A percentile compares a stretch with the other conserved stretches of the same genome.
These are phyloP conservation scores for Phataginus tricuspis DNA, from an alignment of 2,797 vertebrate species.

Conservation along the genomic window DNA sequence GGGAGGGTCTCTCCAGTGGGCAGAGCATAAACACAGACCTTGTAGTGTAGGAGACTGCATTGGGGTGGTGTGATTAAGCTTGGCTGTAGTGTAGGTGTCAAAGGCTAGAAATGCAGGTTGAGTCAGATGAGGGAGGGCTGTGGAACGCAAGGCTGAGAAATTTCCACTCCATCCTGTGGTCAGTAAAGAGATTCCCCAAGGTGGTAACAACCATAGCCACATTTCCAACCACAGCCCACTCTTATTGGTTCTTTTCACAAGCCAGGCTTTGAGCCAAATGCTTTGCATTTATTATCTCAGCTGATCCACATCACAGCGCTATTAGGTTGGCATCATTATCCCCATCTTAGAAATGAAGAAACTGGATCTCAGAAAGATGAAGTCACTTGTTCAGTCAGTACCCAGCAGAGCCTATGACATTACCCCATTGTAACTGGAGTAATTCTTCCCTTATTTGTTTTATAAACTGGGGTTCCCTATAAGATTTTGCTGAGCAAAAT, in stretches of 20 bases:
- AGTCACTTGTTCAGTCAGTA: not conserved
- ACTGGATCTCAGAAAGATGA: constrained; percentile 17
- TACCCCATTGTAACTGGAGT: not conserved
- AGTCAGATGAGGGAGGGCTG: not conserved
- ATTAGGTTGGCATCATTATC: not conserved
- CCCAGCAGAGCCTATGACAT: not conserved
- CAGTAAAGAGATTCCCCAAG: not conserved
- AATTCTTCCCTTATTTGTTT: not conserved
- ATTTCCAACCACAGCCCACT: not conserved
- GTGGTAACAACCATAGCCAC: not conserved
- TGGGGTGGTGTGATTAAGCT: not conserved
- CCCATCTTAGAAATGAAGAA: constrained; percentile 19
- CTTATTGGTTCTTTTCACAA: not conserved
- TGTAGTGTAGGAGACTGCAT: not conserved
- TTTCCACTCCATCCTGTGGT: not conserved
- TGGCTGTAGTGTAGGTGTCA: not conserved
- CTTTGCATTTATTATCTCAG: not conserved
- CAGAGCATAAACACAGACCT: not conserved
- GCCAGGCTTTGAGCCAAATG: not conserved
- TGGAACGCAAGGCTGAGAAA: not conserved
- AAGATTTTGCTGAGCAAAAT: not conserved
- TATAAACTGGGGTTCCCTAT: not conserved
- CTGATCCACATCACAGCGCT: not conserved
- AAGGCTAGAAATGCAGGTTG: constrained; percentile 37
- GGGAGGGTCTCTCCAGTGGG: not conserved